Evolutionary conservation across 2,888 invertebrate species (phyloP), one percentile per base, ranked within the genome.

Genomic region (Gryllus longicercus): DNA sequence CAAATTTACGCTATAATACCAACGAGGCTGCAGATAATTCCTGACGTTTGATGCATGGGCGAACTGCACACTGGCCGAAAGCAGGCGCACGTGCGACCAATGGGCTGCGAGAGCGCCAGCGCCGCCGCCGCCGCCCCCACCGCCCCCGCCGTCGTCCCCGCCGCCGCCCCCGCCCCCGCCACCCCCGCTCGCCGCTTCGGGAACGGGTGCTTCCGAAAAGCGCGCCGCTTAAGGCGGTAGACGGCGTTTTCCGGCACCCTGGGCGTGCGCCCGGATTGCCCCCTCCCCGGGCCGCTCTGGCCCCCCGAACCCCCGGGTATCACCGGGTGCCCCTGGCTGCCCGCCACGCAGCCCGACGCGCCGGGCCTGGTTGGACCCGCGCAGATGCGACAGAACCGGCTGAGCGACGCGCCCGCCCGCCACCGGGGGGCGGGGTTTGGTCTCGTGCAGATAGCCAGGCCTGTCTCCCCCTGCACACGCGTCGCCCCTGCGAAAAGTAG

Each of bases 1-100:
- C 63, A 63, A 63, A 63, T 63, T 63, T 63, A 63, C 63, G 63
- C 63, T 63, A 63, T 63, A 63, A 63, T 63, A n/a, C 63, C 63
- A 63, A 63, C 63, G 63, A 63, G 63, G n/a, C 63, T 63, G 63
- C 63, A 63, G 63, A 63, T 63, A 63, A 63, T 63, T 63, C 63
- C 63, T 63, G 63, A 63, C 63, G 63, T 63, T 63, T 63, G 63
- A 63, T 18, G n/a, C 63, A 63, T 63, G 63, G n/a, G 63, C 63
- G 63, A 63, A n/a, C 63, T 63, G 63, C 16, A 63, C n/a, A 63
- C 63, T 63, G 63, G 63, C 63, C 63, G 63, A 16, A 63, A 63
- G 63, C 63, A 18, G 16, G 63, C 14, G 63, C 63, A 63, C 63
- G n/a, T 63, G 63, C 63, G n/a, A 63, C 63, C 63, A 63, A 63